Evolutionary conservation across 2,888 invertebrate species (phyloP).

Genomic region (Lycaena phlaeas): DNA sequence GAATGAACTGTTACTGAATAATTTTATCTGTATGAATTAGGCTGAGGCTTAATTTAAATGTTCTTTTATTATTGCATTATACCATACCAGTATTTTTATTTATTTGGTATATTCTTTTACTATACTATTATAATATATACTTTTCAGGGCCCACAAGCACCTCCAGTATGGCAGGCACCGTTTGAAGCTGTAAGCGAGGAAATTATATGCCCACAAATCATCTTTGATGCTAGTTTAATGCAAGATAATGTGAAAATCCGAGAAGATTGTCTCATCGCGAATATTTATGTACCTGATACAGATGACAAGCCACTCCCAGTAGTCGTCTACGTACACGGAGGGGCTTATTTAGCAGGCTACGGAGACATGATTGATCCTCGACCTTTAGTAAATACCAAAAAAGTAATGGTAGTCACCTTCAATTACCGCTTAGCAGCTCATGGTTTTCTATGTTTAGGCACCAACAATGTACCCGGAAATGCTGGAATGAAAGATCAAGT

Average conservation of each 20-base stretch:
- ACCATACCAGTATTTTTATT: too few species aligned
- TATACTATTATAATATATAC: too few species aligned
- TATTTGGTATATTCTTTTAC: too few species aligned
- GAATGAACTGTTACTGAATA: too few species aligned
- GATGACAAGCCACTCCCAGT: constrained; percentile 36
- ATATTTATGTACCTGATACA: constrained; percentile 23
- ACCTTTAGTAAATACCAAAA: constrained; percentile 24
- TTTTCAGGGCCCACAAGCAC: constrained; percentile 30
- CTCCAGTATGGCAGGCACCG: constrained; percentile 26
- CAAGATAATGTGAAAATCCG: background rate
- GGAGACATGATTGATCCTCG: constrained; percentile 24
- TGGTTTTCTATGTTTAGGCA: constrained; percentile 40
- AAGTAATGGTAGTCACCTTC: constrained; percentile 33
- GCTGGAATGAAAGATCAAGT: constrained; percentile 47
- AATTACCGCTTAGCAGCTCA: constrained; percentile 35
- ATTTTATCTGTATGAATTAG: too few species aligned
- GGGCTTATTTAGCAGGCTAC: constrained; percentile 39
- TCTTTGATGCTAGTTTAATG: background rate
- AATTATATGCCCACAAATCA: constrained; percentile 27
- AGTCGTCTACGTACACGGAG: constrained; percentile 48
- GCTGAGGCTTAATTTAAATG: too few species aligned
- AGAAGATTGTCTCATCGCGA: constrained; percentile 25
- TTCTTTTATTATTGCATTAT: too few species aligned
- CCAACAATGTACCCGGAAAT: constrained; percentile 37
- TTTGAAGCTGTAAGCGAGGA: constrained; percentile 25